Conservation (phyloP, 2,797 vertebrate species). For the Premnoplex brunnescens region DNA sequence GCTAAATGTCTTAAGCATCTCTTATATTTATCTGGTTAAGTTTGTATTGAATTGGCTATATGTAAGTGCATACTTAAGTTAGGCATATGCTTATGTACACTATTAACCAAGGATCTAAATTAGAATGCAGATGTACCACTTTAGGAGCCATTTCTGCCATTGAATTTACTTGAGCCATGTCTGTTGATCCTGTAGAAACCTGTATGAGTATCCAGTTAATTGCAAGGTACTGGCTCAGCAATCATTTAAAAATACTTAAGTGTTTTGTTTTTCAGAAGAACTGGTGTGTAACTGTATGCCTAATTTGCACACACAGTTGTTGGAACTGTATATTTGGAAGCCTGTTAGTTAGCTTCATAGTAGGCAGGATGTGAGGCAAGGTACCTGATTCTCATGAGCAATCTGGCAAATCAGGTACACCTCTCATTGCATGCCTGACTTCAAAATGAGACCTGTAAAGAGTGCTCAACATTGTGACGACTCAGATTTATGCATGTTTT, state of each 20-base stretch:
- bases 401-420: not conserved
- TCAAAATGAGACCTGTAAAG: not conserved
- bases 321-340: not conserved
- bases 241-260: not conserved
- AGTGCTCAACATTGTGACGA: not conserved
- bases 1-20: not conserved
- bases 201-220: not conserved
- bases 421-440: not conserved
- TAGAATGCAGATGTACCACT: not conserved
- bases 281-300: not conserved
- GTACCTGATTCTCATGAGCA: not conserved
- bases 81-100: not conserved
- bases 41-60: not conserved
- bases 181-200: not conserved
- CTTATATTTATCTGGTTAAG: not conserved
- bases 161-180: not conserved
- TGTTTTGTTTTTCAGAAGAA: slow-evolving; percentile 4
- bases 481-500: not conserved
- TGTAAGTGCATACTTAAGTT: not conserved
- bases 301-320: not conserved
- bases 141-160: not conserved
- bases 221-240: not conserved
- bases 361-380: not conserved
- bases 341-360: not conserved
- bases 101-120: not conserved